A percentile compares a stretch with the other conserved stretches of the same genome.
These are phyloP conservation scores for Leptinotarsa rubiginosa DNA, from an alignment of 2,888 invertebrate genomes.

Conservation along the genomic window DNA sequence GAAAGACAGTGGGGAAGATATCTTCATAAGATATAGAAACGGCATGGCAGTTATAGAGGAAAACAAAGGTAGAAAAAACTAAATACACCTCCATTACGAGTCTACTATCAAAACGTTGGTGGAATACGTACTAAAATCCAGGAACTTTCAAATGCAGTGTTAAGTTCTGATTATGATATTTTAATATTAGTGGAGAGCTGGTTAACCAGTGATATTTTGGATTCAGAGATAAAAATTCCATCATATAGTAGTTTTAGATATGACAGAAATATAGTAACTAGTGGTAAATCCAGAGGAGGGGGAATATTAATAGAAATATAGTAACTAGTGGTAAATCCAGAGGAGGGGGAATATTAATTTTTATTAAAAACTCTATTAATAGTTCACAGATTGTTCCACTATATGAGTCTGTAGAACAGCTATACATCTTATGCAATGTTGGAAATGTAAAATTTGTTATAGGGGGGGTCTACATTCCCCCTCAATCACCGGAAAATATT, in stretches of 20 bases:
- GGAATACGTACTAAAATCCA: constrained; percentile 21
- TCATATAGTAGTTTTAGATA: constrained; percentile 12
- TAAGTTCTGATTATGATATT: constrained; percentile 12
- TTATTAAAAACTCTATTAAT: neutral
- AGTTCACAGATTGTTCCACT: neutral
- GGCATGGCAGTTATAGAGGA: neutral
- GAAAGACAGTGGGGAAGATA: neutral
- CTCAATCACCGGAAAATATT: constrained; percentile 14
- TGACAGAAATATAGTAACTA: constrained; percentile 7
- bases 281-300: no score
- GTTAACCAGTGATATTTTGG: constrained; percentile 5
- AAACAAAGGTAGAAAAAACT: neutral
- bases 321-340: neutral
- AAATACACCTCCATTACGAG: neutral
- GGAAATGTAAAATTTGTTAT: constrained; percentile 14
- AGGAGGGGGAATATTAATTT: no score
- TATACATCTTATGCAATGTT: constrained; percentile 4
- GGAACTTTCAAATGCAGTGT: constrained; percentile 5
- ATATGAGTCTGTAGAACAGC: constrained; percentile 14
- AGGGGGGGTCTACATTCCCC: constrained; percentile 17
- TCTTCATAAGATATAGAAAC: neutral
- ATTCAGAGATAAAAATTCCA: constrained; percentile 2
- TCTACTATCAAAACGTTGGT: constrained; percentile 19
- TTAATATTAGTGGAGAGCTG: constrained; percentile 18
- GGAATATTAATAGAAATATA: neutral